phyloP scores from a whole-genome alignment of 2,797 vertebrate genomes.

The Enteromius mattozi region DNA sequence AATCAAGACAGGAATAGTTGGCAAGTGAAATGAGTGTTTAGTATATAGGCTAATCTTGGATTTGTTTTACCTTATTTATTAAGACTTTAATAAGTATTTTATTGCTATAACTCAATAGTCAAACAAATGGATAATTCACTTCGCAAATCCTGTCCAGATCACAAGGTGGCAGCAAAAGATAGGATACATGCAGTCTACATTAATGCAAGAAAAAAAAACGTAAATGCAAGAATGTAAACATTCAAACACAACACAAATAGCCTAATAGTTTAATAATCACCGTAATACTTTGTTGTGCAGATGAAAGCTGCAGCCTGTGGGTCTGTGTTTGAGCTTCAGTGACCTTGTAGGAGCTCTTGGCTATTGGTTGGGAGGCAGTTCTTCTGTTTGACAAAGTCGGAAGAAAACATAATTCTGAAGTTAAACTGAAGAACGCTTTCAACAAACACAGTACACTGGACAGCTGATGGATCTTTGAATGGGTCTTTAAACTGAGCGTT shows the following conservation, averaged over 20 bases:
- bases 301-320: not conserved
- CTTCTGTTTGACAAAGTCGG: not conserved
- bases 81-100: too few species aligned
- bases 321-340: not conserved
- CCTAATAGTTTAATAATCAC: not conserved
- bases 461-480: constrained; percentile 2
- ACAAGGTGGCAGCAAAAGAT: constrained; percentile 33
- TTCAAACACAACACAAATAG: not conserved
- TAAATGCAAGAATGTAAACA: not conserved
- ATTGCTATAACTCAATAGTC: too few species aligned
- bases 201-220: not conserved
- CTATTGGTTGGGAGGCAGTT: not conserved
- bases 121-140: not conserved
- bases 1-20: too few species aligned
- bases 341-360: not conserved
- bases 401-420: not conserved
- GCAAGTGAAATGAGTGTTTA: too few species aligned
- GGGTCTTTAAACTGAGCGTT: not conserved
- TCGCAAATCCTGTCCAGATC: not conserved
- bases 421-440: not conserved
- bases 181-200: not conserved
- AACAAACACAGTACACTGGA: not conserved
- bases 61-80: too few species aligned
- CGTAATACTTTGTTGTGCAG: not conserved
- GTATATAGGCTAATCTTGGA: too few species aligned